Base-by-base conservation (phyloP, 2,113 vertebrate genomes). In the Alaudala cheleensis region DNA sequence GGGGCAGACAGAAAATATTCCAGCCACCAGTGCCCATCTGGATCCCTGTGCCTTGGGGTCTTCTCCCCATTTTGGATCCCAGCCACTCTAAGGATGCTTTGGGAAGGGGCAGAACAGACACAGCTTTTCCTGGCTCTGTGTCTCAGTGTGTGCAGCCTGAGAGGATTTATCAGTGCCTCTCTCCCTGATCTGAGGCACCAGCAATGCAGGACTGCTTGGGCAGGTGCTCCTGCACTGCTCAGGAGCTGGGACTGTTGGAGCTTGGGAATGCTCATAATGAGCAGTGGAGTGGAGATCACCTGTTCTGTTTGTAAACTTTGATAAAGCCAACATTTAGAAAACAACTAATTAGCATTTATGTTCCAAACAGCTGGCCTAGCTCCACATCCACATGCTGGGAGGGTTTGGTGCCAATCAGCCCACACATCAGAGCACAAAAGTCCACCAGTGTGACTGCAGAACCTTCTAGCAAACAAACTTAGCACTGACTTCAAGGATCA, bases 391-490 rank as follows among this genome's bases (percentile, higher is more conserved):
- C 86, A 78, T 50, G 45, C 61, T 61, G 65, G 17, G 64, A 91
- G 54, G 33, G 33, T 88, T 81, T 18, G 70, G 60, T 90, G 86
- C 89, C 66, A 88, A 42, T 50, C 79, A 88, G 51, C 93, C 90
- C 89, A 96, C 91, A 51, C 51, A 58, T n/a, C 81, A 67, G 70
- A 81, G 51, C 65, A 87, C 84, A 89, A 14, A 87, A 95, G 76
- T 54, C 4, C n/a, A 58, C 42, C 57, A 79, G 70, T 69, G 37
- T 3, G 14, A 77, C 66, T 37, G 61, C 70, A 87, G 91, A 93
- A 93, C 10, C 49, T 86, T 95, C 91, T 3, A 56, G 80, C 53
- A 86, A 92, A 69, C 50, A 28, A 25, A 66, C 50, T 39, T 25
- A 29, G 33, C 81, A 61, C 78, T 11, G 28, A 51, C 53, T 94